phyloP scores from a whole-genome alignment of 1,140 invertebrate species.

The Brachionus manjavacas region DNA sequence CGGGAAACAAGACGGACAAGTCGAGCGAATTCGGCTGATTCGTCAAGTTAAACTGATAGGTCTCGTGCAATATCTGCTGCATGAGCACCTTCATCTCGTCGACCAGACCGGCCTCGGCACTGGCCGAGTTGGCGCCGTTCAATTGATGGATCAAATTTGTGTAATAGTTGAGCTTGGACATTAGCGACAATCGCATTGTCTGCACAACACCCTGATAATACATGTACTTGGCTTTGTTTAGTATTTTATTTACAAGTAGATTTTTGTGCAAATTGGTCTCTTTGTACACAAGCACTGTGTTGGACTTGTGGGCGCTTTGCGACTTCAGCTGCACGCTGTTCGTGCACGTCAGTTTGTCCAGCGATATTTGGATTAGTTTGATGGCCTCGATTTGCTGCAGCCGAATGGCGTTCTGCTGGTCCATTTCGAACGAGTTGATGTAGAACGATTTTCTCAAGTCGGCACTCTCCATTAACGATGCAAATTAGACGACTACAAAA shows the following conservation, averaged over 20 bases:
- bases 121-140: neutral
- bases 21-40: neutral
- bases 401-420: conserved; percentile 21
- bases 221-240: conserved; percentile 31
- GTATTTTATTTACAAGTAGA: conserved; percentile 36
- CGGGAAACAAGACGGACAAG: neutral
- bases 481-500: neutral
- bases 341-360: conserved; percentile 10
- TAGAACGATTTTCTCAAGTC: neutral
- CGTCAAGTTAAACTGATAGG: conserved; percentile 20
- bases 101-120: neutral
- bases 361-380: conserved; percentile 19
- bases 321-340: neutral
- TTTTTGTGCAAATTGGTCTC: conserved; percentile 40
- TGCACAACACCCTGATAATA: conserved; percentile 36
- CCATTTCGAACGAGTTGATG: neutral
- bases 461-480: neutral
- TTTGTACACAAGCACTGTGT: conserved; percentile 24
- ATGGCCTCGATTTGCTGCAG: conserved; percentile 34
- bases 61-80: conserved; percentile 25
- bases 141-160: conserved; percentile 13
- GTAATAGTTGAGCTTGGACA: conserved; percentile 39
- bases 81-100: conserved; percentile 29
- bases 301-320: neutral
- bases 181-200: conserved; percentile 24